Conservation (phyloP, 2,888 invertebrate species). For the Helobdella robusta region DNA sequence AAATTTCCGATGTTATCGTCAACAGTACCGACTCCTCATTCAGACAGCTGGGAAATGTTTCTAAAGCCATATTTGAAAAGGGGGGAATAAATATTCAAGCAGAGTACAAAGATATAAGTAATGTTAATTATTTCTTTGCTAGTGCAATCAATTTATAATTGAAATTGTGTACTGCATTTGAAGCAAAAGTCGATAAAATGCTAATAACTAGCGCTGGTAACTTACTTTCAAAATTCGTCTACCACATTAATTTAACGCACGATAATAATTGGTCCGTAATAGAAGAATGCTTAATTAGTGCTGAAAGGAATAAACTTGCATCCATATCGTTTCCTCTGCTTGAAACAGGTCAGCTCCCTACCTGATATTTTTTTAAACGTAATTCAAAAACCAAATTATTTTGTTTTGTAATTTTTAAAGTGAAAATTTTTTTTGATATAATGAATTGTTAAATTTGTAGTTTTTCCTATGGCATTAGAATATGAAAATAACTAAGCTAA, state of each 20-base stretch:
- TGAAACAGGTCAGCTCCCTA: slow-evolving; percentile 1
- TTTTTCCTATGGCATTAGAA: neutral
- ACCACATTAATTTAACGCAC: neutral
- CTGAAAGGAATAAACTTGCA: neutral
- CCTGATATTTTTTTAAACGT: neutral
- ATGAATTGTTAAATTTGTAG: neutral
- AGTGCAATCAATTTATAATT: no score
- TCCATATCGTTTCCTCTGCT: slow-evolving; percentile 6
- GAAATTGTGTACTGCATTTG: no score
- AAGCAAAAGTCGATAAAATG: neutral
- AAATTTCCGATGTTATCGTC: slow-evolving; percentile 29
- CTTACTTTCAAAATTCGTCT: neutral
- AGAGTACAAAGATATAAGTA: slow-evolving; percentile 5
- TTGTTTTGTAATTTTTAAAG: neutral
- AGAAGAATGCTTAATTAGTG: neutral
- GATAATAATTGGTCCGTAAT: neutral
- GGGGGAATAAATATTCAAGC: slow-evolving; percentile 2
- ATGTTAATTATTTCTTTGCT: slow-evolving; percentile 6
- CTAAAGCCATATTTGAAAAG: slow-evolving; percentile 12
- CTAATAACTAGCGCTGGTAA: neutral
- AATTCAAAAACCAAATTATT: neutral
- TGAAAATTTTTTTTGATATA: neutral
- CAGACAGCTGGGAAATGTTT: slow-evolving; percentile 3
- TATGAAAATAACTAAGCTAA: no score
- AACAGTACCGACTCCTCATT: slow-evolving; percentile 25